Base-by-base conservation (phyloP, 2,797 vertebrate species). In the Megalops cyprinoides region DNA sequence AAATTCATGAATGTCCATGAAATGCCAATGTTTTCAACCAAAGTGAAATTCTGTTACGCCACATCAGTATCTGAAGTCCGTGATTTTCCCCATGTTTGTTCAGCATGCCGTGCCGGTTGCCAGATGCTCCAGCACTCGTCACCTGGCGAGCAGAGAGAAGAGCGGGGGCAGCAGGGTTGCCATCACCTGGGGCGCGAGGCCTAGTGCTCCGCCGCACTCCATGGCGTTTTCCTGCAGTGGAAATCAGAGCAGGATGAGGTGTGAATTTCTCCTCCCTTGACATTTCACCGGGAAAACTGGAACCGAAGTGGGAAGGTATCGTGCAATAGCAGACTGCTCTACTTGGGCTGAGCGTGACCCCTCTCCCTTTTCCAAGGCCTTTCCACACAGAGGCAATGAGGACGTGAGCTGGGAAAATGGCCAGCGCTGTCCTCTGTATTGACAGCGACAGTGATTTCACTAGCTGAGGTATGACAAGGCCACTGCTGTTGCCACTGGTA, bases 171-270 rank as follows among this genome's bases (percentile, higher is more conserved):
- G 90, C 88, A 96, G 84, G 77, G 93, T 78, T 79, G 94, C 92
- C 69, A 89, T 84, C 18, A 90, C 79, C 80, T 88, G 82, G 85
- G 95, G 85, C 74, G 86, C 91, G 53, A 97, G 92, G 77, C 93
- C 88, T 8, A 90, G 88, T 0, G 94, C 97, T 48, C 95, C 96
- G 7, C 98, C 98, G 82, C 98, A 99, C 87, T 99, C 97, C 93
- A 97, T 96, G 25, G 98, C 97, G 39, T 99, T 98, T 90, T 99
- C 98, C 98, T 99, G 85, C 51, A 83, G 60, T 69, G 31, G 80
- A 86, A 58, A 80, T 69, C 60, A 51, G 25, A 60, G 31, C 5
- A 10, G 18, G 14, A 25, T 18, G 20, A n/a, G 44, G 34, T 73
- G 89, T 46, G 23, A 58, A 23, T 60, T 60, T 6, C 28, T 1